Evolutionary conservation across 2,888 invertebrate species (phyloP), one percentile per base, ranked within the genome.

Genomic region (Meloe dianella): DNA sequence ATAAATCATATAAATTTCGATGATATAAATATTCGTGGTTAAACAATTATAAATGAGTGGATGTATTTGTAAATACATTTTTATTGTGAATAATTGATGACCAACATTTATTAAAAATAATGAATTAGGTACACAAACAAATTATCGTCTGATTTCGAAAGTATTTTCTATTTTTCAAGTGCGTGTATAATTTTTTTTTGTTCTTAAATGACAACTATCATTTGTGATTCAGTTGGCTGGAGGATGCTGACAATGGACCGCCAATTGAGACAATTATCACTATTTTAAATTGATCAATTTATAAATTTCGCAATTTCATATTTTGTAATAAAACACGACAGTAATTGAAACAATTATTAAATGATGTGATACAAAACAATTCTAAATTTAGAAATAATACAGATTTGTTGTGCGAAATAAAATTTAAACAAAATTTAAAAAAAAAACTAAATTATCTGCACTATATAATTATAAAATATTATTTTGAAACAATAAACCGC

Each of bases 231-330:
- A 69, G 63, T 71, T 68, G 69, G 69, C 66, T 64, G 72, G 72
- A 71, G 66, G 71, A 67, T 63, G 63, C 65, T 51, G 14, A 54
- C 24, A 54, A 69, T 71, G 61, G 72, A 57, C 71, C 72, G 68
- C 71, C 69, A 71, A 69, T 71, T 72, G 71, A 72, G 54, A 64
- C 58, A 60, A 41, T 47, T 66, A 59, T 54, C 38, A 22, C 27
- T 2, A 22, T 47, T 63, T 24, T 59, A 54, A 54, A 54, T 54
- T 27, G 54, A 54, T 54, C 54, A 27, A 54, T 54, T 54, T 54
- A 54, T 4, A 54, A 27, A 54, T 54, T 54, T 27, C 24, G 14
- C 24, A 27, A 54, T 22, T 51, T 20, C 10, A 51, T 54, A 24
- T 12, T 27, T n/a, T 27, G 1, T 14, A 24, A 54, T 54, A 54